phyloP scores from a whole-genome alignment of 2,797 vertebrate genomes.

The Arctocebus calabarensis region DNA sequence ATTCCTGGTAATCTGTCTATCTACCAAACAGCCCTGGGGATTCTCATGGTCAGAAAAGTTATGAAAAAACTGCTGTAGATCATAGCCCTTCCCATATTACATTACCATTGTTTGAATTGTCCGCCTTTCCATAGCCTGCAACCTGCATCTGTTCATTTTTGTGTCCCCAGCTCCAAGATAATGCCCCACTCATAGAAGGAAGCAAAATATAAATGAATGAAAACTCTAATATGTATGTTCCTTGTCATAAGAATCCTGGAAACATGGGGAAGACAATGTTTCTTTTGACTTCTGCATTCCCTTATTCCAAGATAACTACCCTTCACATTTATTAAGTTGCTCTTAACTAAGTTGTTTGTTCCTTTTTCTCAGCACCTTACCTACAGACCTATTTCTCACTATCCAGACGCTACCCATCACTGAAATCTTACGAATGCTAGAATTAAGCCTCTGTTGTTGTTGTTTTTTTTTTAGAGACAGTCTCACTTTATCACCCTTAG shows the following conservation, averaged over 20 bases:
- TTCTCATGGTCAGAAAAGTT: background rate
- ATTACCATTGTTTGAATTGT: background rate
- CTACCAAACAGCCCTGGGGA: background rate
- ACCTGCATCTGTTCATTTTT: background rate
- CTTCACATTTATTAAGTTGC: background rate
- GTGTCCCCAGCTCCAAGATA: background rate
- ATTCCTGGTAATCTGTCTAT: background rate
- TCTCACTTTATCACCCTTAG: no score
- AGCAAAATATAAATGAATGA: background rate
- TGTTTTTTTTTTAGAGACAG: no score
- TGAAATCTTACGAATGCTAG: background rate
- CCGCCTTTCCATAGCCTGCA: background rate
- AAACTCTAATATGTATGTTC: background rate
- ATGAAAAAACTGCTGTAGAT: background rate
- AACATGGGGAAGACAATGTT: background rate
- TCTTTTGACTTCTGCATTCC: background rate
- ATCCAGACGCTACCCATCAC: background rate
- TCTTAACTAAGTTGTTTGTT: background rate
- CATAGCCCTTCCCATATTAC: background rate
- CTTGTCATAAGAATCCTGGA: background rate
- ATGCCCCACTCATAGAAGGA: background rate
- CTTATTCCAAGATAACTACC: background rate
- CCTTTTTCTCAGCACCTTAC: background rate
- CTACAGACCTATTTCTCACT: background rate
- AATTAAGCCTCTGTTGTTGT: background rate